phyloP scores from a whole-genome alignment of 2,797 vertebrate species.

The Clarias pachynema region DNA sequence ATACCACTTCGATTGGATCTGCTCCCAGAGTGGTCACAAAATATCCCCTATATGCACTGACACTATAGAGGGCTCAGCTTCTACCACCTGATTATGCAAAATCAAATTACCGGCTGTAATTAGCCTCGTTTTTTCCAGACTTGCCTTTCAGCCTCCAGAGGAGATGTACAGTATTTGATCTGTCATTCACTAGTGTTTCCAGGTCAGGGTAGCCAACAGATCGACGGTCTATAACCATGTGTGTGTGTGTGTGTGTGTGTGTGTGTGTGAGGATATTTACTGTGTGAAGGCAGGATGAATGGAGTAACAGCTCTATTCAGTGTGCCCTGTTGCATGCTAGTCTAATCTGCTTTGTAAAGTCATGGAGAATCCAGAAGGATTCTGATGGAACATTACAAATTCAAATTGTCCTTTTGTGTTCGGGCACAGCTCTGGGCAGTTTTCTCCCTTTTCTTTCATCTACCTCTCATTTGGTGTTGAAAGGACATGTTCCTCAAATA shows the following conservation, averaged over 20 bases:
- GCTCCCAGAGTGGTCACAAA: neutral
- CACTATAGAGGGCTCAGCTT: slow-evolving; percentile 45
- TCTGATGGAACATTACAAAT: slow-evolving; percentile 56
- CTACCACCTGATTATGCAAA: slow-evolving; percentile 53
- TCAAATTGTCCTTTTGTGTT: slow-evolving; percentile 60
- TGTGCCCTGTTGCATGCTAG: slow-evolving; percentile 50
- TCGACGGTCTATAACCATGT: slow-evolving; percentile 11
- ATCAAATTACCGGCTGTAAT: slow-evolving; percentile 51
- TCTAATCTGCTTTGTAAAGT: slow-evolving; percentile 62
- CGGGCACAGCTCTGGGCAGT: slow-evolving; percentile 47
- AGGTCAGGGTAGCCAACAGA: slow-evolving; percentile 42
- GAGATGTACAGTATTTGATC: slow-evolving; percentile 38
- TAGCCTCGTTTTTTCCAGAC: slow-evolving; percentile 30
- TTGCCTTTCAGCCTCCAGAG: slow-evolving; percentile 34
- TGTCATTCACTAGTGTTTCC: slow-evolving; percentile 51
- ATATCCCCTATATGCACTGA: neutral
- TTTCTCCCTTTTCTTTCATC: slow-evolving; percentile 19
- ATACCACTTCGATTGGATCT: neutral
- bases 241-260: slow-evolving; percentile 14
- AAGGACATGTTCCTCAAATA: slow-evolving; percentile 11
- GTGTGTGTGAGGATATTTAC: slow-evolving; percentile 52
- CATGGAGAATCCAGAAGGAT: slow-evolving; percentile 53
- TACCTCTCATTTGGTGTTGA: slow-evolving; percentile 34
- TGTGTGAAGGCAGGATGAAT: slow-evolving; percentile 54
- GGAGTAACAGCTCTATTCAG: slow-evolving; percentile 61